Conservation (phyloP, 2,888 invertebrate species). For the Drosophila paranaensis region DNA sequence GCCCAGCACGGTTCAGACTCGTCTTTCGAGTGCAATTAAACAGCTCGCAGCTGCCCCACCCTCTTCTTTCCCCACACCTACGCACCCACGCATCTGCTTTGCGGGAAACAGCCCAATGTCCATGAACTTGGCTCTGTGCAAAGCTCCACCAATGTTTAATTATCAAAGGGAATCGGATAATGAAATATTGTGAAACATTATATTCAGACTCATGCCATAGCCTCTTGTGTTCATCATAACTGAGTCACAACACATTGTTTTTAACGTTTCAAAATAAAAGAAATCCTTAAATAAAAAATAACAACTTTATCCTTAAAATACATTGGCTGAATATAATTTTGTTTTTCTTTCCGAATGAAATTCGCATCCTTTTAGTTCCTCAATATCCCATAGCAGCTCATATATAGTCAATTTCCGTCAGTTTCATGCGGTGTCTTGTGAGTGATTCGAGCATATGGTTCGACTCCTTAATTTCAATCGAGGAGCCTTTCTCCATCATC, state of each 20-base stretch:
- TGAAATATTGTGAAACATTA: slow-evolving; percentile 1
- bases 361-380: not conserved
- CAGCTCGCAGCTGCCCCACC: not conserved
- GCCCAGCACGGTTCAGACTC: not conserved
- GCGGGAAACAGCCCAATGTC: slow-evolving; percentile 3
- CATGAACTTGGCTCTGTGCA: slow-evolving; percentile 8
- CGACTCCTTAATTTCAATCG: not conserved
- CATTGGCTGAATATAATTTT: not conserved
- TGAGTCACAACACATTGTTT: slow-evolving; percentile 11
- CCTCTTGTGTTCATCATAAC: slow-evolving; percentile 3
- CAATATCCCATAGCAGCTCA: not conserved
- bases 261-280: not conserved
- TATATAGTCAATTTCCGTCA: not conserved
- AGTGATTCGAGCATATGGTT: not conserved
- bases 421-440: not conserved
- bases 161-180: slow-evolving; percentile 14
- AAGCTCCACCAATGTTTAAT: not conserved
- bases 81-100: not conserved
- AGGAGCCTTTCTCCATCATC: not conserved
- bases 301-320: not conserved
- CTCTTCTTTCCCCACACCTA: not conserved
- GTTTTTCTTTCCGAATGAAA: not conserved
- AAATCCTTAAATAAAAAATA: no score
- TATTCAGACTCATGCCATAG: slow-evolving; percentile 14
- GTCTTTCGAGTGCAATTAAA: not conserved